Conservation (phyloP, 2,113 vertebrate genomes). For the Podarcis muralis region DNA sequence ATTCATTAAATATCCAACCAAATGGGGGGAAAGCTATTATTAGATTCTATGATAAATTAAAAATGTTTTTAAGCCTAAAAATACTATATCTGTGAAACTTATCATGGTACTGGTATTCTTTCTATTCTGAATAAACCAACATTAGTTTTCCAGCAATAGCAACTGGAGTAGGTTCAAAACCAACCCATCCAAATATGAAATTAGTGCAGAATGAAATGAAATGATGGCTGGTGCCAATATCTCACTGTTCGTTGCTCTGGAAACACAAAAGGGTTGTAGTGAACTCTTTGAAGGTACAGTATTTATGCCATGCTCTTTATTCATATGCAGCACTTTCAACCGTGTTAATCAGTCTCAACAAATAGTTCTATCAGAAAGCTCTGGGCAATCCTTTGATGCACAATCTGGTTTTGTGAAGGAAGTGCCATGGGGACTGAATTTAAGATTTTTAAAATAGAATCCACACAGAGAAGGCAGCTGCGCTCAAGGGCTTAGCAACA, state of each 20-base stretch:
- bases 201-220: not conserved
- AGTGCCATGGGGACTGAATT: slow-evolving; percentile 44
- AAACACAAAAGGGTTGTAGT: not conserved
- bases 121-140: not conserved
- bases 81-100: not conserved
- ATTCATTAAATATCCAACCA: not conserved
- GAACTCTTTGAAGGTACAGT: slow-evolving; percentile 25
- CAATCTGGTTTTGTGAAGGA: slow-evolving; percentile 48
- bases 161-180: not conserved
- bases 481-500: slow-evolving; percentile 13
- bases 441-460: slow-evolving; percentile 53
- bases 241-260: slow-evolving; percentile 30
- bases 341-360: slow-evolving; percentile 50
- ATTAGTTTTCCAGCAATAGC: not conserved
- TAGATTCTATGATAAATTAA: not conserved
- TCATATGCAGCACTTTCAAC: slow-evolving; percentile 23
- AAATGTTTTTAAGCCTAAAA: slow-evolving; percentile 15
- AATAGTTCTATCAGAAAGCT: slow-evolving; percentile 48
- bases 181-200: not conserved
- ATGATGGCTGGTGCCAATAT: not conserved
- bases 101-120: not conserved
- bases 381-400: slow-evolving; percentile 55
- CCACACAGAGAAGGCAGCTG: slow-evolving; percentile 35
- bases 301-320: slow-evolving; percentile 45
- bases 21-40: not conserved